These are phyloP conservation scores for Clostera curtula DNA, from an alignment of 2,888 invertebrate species.

Conservation along the genomic window DNA sequence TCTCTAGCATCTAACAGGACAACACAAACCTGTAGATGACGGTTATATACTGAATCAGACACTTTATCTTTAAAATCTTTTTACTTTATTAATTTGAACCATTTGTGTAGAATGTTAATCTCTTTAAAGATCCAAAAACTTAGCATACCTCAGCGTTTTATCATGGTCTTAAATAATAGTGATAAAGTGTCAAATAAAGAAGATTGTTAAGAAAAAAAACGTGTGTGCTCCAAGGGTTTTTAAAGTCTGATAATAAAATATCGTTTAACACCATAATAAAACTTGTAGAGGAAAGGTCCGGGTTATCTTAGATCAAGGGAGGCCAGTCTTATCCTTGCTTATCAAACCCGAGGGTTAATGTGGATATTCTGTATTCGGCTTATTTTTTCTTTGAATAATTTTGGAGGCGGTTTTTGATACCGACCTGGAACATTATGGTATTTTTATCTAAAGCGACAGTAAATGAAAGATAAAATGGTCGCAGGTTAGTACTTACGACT, in stretches of 20 bases:
- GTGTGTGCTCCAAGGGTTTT: slow-evolving; percentile 39
- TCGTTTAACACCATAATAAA: slow-evolving; percentile 59
- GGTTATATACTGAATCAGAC: no score
- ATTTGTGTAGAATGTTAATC: slow-evolving; percentile 11
- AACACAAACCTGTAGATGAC: no score
- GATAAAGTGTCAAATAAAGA: slow-evolving; percentile 63
- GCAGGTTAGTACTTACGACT: no score
- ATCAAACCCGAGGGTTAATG: slow-evolving; percentile 14
- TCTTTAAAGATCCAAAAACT: slow-evolving; percentile 24
- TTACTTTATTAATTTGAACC: slow-evolving; percentile 21
- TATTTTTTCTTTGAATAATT: slow-evolving; percentile 15
- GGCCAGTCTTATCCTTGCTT: slow-evolving; percentile 36
- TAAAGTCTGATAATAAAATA: slow-evolving; percentile 62
- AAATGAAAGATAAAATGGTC: no score
- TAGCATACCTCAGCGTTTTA: slow-evolving; percentile 42
- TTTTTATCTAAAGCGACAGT: no score
- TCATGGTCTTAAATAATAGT: slow-evolving; percentile 59
- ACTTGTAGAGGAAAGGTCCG: slow-evolving; percentile 26
- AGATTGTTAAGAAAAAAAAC: slow-evolving; percentile 54
- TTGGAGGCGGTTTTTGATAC: no score
- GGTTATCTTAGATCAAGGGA: slow-evolving; percentile 41
- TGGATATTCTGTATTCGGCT: slow-evolving; percentile 19
- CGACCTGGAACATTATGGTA: no score
- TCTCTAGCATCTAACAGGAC: no score
- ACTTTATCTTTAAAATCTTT: no score